Base-by-base conservation (phyloP, 2,888 invertebrate genomes). In the Smittia aterrima region DNA sequence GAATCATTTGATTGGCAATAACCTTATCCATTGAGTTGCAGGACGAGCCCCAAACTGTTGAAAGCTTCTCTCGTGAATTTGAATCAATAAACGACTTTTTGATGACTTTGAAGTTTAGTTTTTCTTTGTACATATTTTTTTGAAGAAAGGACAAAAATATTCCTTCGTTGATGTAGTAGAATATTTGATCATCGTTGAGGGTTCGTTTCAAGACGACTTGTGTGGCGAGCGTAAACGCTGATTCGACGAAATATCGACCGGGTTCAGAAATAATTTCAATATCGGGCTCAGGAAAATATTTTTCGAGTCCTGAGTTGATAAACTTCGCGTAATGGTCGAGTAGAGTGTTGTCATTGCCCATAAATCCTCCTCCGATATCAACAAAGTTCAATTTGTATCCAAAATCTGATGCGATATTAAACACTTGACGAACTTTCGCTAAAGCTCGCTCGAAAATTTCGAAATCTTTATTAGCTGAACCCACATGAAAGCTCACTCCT, bases 341-440 rank as follows among this genome's bases (percentile, higher is more conserved):
- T 4, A 47, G 16, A 9, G 9, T 84, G 78, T 87, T 86, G 76
- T 86, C 84, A 77, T 87, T 87, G 41, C 96, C 96, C 1, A 95
- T 93, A 86, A 92, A 98, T 66, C 98, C 97, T 0, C 95, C 95
- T n/a, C 95, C 96, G 79, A 98, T 87, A 83, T 98, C 96, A 75
- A 98, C 85, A 71, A 98, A 82, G 70, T 86, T 85, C 82, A 95
- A 90, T 77, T 89, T 84, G 82, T 89, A 93, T 0, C 96, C 97
- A 72, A 92, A 83, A 54, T 86, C 83, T 22, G 84, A 82, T 0
- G 89, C 95, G 77, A 89, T 84, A 77, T 90, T 87, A 84, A 96
- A 96, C 74, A 95, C 86, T 75, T 86, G 85, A 54, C 89, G 87
- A 3, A 91, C 88, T 76, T 88, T 86, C 53, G 85, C 84, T 75